phyloP scores from a whole-genome alignment of 35 echinoderm and acorn worm species.

The Hemicentrotus pulcherrimus region DNA sequence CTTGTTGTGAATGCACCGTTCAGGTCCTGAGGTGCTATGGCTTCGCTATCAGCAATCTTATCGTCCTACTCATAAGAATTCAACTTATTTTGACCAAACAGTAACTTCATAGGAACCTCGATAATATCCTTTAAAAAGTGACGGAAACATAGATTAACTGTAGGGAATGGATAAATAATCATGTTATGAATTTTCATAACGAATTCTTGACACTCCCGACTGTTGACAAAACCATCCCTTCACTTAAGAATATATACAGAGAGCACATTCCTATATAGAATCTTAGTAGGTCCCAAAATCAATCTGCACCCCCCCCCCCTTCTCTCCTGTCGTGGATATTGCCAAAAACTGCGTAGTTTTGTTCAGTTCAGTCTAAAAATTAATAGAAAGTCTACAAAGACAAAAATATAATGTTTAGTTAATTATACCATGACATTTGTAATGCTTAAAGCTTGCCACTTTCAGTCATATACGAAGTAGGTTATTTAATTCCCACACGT shows the following conservation, averaged over 20 bases:
- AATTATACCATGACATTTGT: background rate
- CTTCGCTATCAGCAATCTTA: background rate
- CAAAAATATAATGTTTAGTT: background rate
- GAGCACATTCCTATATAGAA: background rate
- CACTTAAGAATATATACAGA: background rate
- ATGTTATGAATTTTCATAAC: background rate
- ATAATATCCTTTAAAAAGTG: background rate
- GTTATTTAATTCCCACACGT: background rate
- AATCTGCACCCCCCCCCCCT: background rate
- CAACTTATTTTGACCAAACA: background rate
- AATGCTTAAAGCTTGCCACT: background rate
- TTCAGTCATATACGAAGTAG: background rate
- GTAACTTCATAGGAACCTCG: background rate
- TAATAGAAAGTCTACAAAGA: background rate
- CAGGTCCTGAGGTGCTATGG: background rate
- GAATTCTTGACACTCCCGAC: background rate
- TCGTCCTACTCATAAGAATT: background rate
- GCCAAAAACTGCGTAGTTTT: background rate
- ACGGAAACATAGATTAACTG: background rate
- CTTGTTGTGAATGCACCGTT: background rate
- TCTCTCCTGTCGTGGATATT: background rate
- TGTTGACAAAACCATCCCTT: background rate
- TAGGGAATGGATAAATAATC: background rate
- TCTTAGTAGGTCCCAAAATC: background rate
- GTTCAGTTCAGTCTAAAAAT: background rate